Evolutionary conservation across 2,113 vertebrate genomes (phyloP).

Genomic region (Bostrychus sinensis): DNA sequence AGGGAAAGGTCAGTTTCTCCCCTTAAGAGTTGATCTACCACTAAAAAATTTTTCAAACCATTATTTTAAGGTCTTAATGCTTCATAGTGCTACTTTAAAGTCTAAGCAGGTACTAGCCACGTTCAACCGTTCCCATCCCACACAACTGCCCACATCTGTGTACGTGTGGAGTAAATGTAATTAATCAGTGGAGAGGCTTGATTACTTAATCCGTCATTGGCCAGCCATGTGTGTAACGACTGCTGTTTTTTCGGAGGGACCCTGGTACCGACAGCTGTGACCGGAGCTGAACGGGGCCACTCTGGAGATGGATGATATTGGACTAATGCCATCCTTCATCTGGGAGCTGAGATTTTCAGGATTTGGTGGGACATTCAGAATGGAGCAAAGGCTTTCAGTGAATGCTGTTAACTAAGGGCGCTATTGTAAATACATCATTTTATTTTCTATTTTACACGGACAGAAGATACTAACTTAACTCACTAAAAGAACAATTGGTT

Average conservation of each 20-base stretch:
- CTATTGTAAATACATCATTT: no score
- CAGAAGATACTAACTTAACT: no score
- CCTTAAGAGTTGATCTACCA: no score
- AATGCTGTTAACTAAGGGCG: no score
- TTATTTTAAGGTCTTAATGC: no score
- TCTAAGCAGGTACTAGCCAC: slow-evolving; percentile 16
- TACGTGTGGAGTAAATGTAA: slow-evolving; percentile 55
- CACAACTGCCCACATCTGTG: slow-evolving; percentile 47
- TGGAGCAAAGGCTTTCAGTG: not conserved
- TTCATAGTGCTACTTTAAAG: no score
- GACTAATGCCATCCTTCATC: slow-evolving; percentile 67
- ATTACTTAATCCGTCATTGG: slow-evolving; percentile 78
- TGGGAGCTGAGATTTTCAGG: slow-evolving; percentile 53
- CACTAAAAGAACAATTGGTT: no score
- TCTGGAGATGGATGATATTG: slow-evolving; percentile 71
- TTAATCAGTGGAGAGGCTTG: slow-evolving; percentile 74
- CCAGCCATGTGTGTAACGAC: slow-evolving; percentile 50
- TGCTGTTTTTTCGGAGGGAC: slow-evolving; percentile 51
- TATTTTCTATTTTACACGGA: no score
- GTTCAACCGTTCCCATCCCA: slow-evolving; percentile 38
- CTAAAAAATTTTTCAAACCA: no score
- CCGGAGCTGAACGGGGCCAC: slow-evolving; percentile 62
- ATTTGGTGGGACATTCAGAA: slow-evolving; percentile 8
- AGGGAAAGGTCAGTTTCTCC: no score
- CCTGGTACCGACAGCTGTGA: slow-evolving; percentile 71